phyloP scores from a whole-genome alignment of 2,888 invertebrate species.

The Liodrosophila aerea region DNA sequence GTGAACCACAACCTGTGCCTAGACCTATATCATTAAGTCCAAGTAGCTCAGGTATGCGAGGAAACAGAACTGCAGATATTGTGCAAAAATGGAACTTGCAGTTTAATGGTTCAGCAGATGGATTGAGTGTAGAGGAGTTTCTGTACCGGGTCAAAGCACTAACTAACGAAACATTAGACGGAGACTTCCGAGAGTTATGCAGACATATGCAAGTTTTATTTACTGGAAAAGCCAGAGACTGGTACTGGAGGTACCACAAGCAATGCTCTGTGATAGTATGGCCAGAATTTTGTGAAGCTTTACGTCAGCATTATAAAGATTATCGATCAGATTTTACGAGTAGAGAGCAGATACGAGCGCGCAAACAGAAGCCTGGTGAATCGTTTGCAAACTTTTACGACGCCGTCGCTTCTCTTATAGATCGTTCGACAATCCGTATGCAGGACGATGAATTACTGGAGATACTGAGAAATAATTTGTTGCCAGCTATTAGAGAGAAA shows the following conservation, averaged over 20 bases:
- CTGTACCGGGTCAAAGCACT: constrained; percentile 8
- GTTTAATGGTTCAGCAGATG: constrained; percentile 7
- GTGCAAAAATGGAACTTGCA: constrained; percentile 13
- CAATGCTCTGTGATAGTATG: neutral
- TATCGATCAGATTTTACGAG: constrained; percentile 2
- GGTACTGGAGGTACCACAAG: constrained; percentile 7
- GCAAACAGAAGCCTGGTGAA: neutral
- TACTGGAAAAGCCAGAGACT: neutral
- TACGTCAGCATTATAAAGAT: constrained; percentile 6
- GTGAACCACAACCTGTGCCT: too few relatives aligned
- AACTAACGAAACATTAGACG: constrained; percentile 7
- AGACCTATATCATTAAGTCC: too few relatives aligned
- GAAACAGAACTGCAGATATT: neutral
- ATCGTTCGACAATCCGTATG: neutral
- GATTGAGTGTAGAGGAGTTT: constrained; percentile 11
- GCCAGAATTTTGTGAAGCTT: neutral
- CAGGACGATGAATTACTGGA: constrained; percentile 13
- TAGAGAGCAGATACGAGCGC: neutral
- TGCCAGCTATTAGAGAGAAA: neutral
- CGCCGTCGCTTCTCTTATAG: neutral
- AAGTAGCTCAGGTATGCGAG: too few relatives aligned
- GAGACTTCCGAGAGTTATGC: constrained; percentile 2
- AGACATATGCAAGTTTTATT: constrained; percentile 1
- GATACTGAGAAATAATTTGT: constrained; percentile 6
- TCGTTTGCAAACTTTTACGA: neutral